Percentiles rank a stretch among this genome's conserved stretches.
phyloP scores from a whole-genome alignment of 2,888 invertebrate genomes.

The Schizaphis graminum region DNA sequence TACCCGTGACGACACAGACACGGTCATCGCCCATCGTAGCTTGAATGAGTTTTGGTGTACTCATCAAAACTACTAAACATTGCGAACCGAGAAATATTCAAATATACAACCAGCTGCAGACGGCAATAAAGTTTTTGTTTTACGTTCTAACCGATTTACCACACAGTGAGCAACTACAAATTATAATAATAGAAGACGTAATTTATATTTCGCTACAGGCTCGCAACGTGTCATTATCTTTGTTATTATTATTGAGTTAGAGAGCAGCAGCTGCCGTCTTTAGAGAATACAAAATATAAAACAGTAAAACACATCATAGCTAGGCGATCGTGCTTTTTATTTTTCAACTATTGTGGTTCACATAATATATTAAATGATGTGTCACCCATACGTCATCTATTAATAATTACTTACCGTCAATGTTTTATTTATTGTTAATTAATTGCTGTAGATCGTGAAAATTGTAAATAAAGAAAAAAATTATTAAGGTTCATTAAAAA shows the following conservation, averaged over 20 bases:
- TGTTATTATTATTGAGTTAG: background rate
- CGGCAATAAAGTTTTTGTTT: background rate
- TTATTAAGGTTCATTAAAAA: background rate
- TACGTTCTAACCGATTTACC: background rate
- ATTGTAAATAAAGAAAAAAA: background rate
- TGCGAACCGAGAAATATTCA: background rate
- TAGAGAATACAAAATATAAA: background rate
- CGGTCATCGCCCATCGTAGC: background rate
- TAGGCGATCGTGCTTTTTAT: background rate
- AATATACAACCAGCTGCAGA: background rate
- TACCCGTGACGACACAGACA: background rate
- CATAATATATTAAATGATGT: background rate
- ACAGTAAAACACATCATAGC: background rate
- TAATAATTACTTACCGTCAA: background rate
- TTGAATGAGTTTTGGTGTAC: background rate
- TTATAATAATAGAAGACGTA: background rate
- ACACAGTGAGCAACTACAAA: background rate
- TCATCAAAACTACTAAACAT: background rate
- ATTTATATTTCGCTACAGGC: background rate
- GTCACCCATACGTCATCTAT: background rate
- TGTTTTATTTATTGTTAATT: background rate
- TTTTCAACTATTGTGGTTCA: background rate
- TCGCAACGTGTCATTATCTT: background rate
- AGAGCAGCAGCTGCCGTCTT: background rate
- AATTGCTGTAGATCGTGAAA: background rate